Evolutionary conservation across 35 echinoderm and acorn worm genomes (phyloP), one percentile per base, ranked within the genome.

Genomic region (Holothuria glaberrima): DNA sequence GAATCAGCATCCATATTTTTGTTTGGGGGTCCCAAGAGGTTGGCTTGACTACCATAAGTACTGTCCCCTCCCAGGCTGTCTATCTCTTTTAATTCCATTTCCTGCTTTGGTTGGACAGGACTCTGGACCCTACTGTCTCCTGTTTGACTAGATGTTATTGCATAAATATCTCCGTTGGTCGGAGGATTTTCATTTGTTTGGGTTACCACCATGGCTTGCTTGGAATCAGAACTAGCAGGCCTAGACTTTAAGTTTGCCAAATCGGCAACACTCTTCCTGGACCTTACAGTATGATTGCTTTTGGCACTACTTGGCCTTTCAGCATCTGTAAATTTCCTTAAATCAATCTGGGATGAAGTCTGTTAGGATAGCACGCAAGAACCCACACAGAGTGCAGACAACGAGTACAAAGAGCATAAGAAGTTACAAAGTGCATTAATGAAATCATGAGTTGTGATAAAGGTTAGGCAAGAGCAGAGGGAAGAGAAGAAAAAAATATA

Each of bases 11-110:
- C 95, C 17, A 64, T 69, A 65, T 71, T 80, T 19, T 79, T 69
- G 22, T 88, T 87, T 12, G 78, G 86, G 6, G 83, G 92, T 3
- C 73, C 90, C 12, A 92, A 65, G 12, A 97, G 65, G 19, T 70
- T 90, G 0, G 89, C 77, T 29, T 94, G 92, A 38, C 95, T 97
- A 33, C 95, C 95, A 45, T 86, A 97, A 1, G 70, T 88, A 70
- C 92, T 94, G 60, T 92, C 76, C 44, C 90, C 95, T 12, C 92
- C 95, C 21, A 97, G 7, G 68, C 95, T 97, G 19, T 92, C 90
- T 6, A 92, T 17, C 48, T 97, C 95, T 21, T 90, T 89, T 5
- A 90, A 65, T 27, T 89, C 90, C 24, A 77, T 69, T 20, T 86
- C 83, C 48, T 44, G 17, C 35, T 79, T 84, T 27, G 54, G 30